phyloP scores from a whole-genome alignment of 2,888 invertebrate genomes.

The Phania funesta region DNA sequence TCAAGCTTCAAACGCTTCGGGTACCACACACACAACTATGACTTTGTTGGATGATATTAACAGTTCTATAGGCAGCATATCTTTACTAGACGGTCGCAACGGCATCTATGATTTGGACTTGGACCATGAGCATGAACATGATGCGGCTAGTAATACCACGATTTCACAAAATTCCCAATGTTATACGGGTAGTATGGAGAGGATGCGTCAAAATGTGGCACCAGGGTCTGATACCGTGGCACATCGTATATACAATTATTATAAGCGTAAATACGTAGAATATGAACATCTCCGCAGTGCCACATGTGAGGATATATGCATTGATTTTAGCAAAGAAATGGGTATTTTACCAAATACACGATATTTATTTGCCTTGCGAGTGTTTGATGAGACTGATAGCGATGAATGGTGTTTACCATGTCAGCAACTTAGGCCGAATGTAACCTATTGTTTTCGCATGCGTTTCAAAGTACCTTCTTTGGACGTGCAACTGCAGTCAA shows the following conservation, averaged over 20 bases:
- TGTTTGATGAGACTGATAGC: constrained; percentile 81
- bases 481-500: constrained; percentile 74
- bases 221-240: constrained; percentile 68
- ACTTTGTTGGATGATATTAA: constrained; percentile 73
- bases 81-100: constrained; percentile 54
- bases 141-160: constrained; percentile 55
- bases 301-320: constrained; percentile 86
- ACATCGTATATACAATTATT: constrained; percentile 75
- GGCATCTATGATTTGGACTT: constrained; percentile 46
- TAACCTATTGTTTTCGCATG: constrained; percentile 88
- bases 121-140: constrained; percentile 53
- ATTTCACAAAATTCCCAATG: constrained; percentile 67
- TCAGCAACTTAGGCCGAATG: constrained; percentile 81
- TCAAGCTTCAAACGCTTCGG: constrained; percentile 67
- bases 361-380: constrained; percentile 88
- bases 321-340: constrained; percentile 85
- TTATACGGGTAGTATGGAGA: constrained; percentile 52
- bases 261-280: constrained; percentile 71
- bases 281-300: constrained; percentile 71
- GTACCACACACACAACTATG: constrained; percentile 68
- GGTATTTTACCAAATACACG: constrained; percentile 88
- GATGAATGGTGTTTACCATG: constrained; percentile 87
- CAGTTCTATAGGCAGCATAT: constrained; percentile 68
- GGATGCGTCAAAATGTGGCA: constrained; percentile 53
- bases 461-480: constrained; percentile 86